Evolutionary conservation across 2,113 vertebrate species (phyloP), one percentile per base, ranked within the genome.

Genomic region (Scytalopus superciliaris): DNA sequence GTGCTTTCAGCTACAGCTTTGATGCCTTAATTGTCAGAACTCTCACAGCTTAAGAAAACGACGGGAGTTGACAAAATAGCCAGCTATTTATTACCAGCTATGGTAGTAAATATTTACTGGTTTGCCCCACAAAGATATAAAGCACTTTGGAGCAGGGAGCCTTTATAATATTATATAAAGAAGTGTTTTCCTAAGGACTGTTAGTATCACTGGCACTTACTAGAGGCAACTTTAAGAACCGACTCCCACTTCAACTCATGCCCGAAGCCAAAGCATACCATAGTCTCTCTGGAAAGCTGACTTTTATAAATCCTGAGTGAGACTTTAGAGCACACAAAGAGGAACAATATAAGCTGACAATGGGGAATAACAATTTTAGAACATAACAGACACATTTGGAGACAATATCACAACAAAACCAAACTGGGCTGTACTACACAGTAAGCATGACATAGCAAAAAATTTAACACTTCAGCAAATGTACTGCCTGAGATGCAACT

Each of bases 261-360:
- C 2, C 53, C 53, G 19, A 90, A 73, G 21, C 30, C 27, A 91
- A 37, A 86, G 76, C 44, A 60, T 14, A 53, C 5, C 66, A 4
- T 21, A 85, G 30, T 56, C 78, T 74, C 59, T 86, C 50, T 74
- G 49, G 60, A 92, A 94, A 91, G 70, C 37, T 73, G 85, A 55
- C 10, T 90, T 89, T 85, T 93, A 80, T 76, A 92, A 96, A 92
- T 74, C 33, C n/a, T 12, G 67, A 63, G 39, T 35, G 70, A 39
- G 67, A 78, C 59, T 89, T 57, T 5, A 9, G 37, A 87, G 47
- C 73, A 74, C 28, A 57, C 72, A 62, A 89, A 89, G 10, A 67
- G 33, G 35, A 93, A 81, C 4, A 66, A 57, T 42, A 45, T 0
- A 3, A 64, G 66, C 52, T 63, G 69, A 87, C 18, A 45, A 60